Evolutionary conservation across 2,797 vertebrate genomes (phyloP).

Genomic region (Sitta carolinensis): DNA sequence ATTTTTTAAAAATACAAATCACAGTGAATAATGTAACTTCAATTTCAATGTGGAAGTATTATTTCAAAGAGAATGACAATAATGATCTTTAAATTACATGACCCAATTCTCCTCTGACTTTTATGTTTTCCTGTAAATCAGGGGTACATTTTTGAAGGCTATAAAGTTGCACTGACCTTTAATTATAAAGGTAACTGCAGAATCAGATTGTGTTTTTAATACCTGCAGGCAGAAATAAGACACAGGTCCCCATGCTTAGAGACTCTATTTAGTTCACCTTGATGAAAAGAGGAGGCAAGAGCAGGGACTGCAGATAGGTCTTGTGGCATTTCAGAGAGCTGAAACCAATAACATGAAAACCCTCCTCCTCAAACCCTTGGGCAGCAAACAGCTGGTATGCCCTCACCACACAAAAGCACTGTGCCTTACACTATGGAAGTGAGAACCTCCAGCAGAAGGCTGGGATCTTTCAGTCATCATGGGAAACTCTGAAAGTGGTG

Average conservation of each 20-base stretch:
- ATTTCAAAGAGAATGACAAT: conserved; percentile 40
- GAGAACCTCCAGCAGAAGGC: not conserved
- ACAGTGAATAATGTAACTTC: conserved; percentile 5
- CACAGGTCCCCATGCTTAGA: not conserved
- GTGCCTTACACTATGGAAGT: not conserved
- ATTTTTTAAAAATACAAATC: conserved; percentile 6
- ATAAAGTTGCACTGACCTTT: conserved; percentile 25
- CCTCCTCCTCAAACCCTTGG: not conserved
- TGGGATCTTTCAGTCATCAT: not conserved
- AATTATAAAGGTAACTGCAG: conserved; percentile 17
- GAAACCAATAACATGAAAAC: not conserved
- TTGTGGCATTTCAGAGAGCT: not conserved
- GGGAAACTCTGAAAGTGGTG: not conserved
- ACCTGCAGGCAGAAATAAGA: not conserved
- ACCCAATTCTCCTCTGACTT: conserved; percentile 23
- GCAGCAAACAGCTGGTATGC: not conserved
- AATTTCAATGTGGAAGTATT: not conserved
- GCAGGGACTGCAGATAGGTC: not conserved
- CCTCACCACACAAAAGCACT: not conserved
- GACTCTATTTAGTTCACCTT: not conserved
- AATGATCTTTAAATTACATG: conserved; percentile 42
- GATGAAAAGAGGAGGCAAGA: not conserved
- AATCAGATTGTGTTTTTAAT: not conserved
- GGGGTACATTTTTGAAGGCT: conserved; percentile 5
- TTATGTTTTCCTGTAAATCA: conserved; percentile 54